Conservation (phyloP, 2,888 invertebrate species). For the Spodoptera exigua region DNA sequence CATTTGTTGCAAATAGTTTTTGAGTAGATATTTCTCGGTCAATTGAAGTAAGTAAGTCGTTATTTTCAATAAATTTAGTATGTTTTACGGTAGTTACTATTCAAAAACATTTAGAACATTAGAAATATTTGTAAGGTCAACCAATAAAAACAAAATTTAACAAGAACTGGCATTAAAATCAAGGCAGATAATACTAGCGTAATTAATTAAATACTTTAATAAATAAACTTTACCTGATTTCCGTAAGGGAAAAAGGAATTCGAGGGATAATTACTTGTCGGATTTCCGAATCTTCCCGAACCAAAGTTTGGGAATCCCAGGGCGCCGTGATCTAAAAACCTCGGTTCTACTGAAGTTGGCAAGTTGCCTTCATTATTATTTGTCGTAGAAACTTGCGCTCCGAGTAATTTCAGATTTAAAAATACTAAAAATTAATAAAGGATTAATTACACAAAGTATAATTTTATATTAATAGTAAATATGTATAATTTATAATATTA, state of each 20-base stretch:
- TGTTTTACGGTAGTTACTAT: too few relatives aligned
- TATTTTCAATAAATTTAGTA: too few relatives aligned
- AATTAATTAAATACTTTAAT: constrained; percentile 44
- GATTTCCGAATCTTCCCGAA: constrained; percentile 60
- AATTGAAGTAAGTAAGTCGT: too few relatives aligned
- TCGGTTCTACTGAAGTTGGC: constrained; percentile 48
- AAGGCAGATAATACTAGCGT: neutral
- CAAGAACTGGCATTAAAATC: too few relatives aligned
- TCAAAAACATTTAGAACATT: too few relatives aligned
- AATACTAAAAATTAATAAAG: constrained; percentile 34
- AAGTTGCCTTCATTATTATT: constrained; percentile 36
- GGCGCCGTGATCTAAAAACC: constrained; percentile 50
- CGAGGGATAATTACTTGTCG: constrained; percentile 62
- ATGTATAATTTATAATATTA: too few relatives aligned
- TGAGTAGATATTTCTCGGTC: too few relatives aligned
- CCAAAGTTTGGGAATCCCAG: constrained; percentile 54
- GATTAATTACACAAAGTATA: neutral
- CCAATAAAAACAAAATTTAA: too few relatives aligned
- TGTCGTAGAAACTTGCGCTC: constrained; percentile 39
- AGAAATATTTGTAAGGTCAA: too few relatives aligned
- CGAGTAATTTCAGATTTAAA: constrained; percentile 29
- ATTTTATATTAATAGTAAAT: too few relatives aligned
- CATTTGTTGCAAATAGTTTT: too few relatives aligned
- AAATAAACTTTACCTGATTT: constrained; percentile 56
- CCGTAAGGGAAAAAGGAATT: constrained; percentile 63